Conservation (phyloP, 2,113 vertebrate genomes). For the Hystrix brachyura region DNA sequence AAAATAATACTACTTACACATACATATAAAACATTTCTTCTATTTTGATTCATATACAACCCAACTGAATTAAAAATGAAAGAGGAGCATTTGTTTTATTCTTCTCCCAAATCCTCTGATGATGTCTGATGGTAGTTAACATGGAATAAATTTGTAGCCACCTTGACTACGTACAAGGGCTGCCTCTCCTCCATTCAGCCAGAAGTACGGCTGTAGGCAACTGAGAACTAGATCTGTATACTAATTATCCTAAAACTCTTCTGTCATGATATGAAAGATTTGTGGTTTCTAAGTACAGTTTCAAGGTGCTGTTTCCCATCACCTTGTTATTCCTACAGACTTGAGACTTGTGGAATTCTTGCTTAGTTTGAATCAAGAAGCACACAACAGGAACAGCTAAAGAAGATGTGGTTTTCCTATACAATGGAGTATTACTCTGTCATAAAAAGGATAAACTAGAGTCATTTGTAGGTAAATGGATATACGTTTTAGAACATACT, state of each 20-base stretch:
- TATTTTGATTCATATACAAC: neutral
- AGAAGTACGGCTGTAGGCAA: neutral
- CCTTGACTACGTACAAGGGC: neutral
- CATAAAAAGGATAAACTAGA: too few species aligned
- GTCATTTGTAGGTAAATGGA: too few species aligned
- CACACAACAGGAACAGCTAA: neutral
- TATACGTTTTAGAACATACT: too few species aligned
- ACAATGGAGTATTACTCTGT: too few species aligned
- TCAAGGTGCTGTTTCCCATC: neutral
- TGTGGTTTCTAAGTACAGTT: neutral
- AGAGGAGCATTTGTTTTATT: neutral
- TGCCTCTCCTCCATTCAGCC: neutral
- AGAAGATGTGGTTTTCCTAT: too few species aligned
- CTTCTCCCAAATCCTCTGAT: neutral
- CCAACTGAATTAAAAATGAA: constrained; percentile 30
- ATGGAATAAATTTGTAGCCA: neutral
- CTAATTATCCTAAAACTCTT: neutral
- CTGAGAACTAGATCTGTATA: neutral
- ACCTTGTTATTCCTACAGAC: neutral
- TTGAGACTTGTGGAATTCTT: neutral
- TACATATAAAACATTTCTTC: neutral
- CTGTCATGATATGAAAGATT: neutral
- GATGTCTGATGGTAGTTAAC: neutral
- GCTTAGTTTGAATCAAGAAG: neutral
- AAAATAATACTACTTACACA: constrained; percentile 15